Evolutionary conservation across 2,888 invertebrate species (phyloP), one percentile per base, ranked within the genome.

Genomic region (Lypha dubia): DNA sequence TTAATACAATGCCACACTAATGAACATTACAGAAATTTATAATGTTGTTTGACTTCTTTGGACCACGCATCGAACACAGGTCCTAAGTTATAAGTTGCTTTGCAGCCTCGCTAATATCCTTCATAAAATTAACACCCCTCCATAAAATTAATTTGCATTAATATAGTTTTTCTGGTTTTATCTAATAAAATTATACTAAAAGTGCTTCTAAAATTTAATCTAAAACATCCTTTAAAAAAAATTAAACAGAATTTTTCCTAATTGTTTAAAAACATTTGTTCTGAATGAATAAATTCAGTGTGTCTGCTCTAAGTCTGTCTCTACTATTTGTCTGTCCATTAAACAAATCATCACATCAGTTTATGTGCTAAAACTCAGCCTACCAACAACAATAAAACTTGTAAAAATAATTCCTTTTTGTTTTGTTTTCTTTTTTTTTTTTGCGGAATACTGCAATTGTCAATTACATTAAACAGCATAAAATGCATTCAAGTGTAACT

Each of bases 401-500:
- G n/a, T 56, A 56, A 35, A 60, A 32, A 49, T 17, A 32, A 32
- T 53, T 53, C 22, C n/a, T 62, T n/a, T n/a, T 20, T 38, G n/a
- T 60, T 5, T 24, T 20, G 38, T 7, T 28, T 51, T 60, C n/a
- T 41, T 22, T 38, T 28, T 35, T 41, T 1, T 51, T 22, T 35
- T 46, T 20, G 11, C 11, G n/a, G 5, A 60, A 84, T 28, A 3
- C 49, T 84, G 83, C 81, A 83, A 68, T 85, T 81, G 81, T 85
- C 86, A 86, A 90, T 89, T 68, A 74, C n/a, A 63, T 70, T 88
- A 90, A n/a, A 89, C 89, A 88, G 88, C 70, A 86, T 74, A 79
- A 85, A 87, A 90, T 91, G 90, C 90, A 90, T 87, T 91, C 90
- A 88, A 90, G 90, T 89, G 89, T 88, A 88, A 91, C 88, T 87